These are phyloP conservation scores for Drosophila niveifrons DNA, from an alignment of 2,888 invertebrate species.

Conservation along the genomic window DNA sequence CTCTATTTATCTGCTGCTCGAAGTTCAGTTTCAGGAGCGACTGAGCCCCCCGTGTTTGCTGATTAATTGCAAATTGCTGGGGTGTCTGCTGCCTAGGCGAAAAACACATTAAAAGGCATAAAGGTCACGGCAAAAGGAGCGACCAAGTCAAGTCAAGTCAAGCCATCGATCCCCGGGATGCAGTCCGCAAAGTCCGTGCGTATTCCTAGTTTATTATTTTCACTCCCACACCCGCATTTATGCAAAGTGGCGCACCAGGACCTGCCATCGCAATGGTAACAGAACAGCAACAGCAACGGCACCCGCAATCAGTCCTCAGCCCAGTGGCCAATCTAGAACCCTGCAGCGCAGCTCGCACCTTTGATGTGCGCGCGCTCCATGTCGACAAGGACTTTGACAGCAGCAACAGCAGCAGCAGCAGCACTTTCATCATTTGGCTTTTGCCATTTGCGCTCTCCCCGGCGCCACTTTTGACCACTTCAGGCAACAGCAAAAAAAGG, in stretches of 20 bases:
- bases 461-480: slow-evolving; percentile 75
- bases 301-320: slow-evolving; percentile 20
- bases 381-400: slow-evolving; percentile 56
- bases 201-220: slow-evolving; percentile 78
- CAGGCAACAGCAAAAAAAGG: slow-evolving; percentile 58
- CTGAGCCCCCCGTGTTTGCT: slow-evolving; percentile 65
- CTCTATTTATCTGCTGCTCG: slow-evolving; percentile 26
- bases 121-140: slow-evolving; percentile 70
- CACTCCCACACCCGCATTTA: slow-evolving; percentile 65
- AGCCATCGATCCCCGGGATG: slow-evolving; percentile 56
- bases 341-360: slow-evolving; percentile 69
- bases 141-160: slow-evolving; percentile 17
- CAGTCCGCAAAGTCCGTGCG: slow-evolving; percentile 52
- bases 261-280: slow-evolving; percentile 10
- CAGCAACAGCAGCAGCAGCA: slow-evolving; percentile 29
- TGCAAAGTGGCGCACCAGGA: slow-evolving; percentile 75
- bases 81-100: slow-evolving; percentile 72
- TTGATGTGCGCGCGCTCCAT: slow-evolving; percentile 67
- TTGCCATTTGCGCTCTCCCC: slow-evolving; percentile 70
- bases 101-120: slow-evolving; percentile 76
- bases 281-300: background rate
- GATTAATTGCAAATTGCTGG: slow-evolving; percentile 78
- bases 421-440: slow-evolving; percentile 80
- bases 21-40: slow-evolving; percentile 44
- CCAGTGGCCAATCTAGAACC: slow-evolving; percentile 50